Conservation (phyloP, 92 coral and sea anemone species). For the Anthopleura xanthogrammica region DNA sequence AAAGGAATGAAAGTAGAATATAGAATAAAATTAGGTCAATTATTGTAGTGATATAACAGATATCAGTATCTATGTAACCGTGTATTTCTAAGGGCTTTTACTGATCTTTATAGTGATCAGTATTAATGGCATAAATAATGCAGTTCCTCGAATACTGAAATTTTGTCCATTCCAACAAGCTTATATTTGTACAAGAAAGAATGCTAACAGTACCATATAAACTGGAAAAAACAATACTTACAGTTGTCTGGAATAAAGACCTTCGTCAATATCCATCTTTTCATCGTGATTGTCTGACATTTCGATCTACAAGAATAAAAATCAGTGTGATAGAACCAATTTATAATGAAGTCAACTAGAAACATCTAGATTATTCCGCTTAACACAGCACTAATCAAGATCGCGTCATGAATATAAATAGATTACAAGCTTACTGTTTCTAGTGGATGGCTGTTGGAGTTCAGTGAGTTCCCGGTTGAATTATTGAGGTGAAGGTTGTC, state of each 20-base stretch:
- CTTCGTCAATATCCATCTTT: conserved; percentile 95
- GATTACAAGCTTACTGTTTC: conserved; percentile 44
- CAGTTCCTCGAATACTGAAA: too few species aligned
- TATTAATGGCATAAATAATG: too few species aligned
- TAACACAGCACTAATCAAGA: not conserved
- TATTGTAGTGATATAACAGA: too few species aligned
- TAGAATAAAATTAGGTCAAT: too few species aligned
- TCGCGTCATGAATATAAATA: conserved; percentile 21
- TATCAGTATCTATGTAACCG: too few species aligned
- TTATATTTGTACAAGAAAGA: too few species aligned
- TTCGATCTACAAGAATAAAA: conserved; percentile 37
- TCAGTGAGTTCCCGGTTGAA: conserved; percentile 60
- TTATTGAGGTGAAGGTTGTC: conserved; percentile 53
- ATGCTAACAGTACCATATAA: too few species aligned
- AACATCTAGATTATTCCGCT: conserved; percentile 36
- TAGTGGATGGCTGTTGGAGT: conserved; percentile 75
- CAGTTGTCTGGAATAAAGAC: conserved; percentile 97
- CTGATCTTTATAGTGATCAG: too few species aligned
- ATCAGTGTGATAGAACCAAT: not conserved
- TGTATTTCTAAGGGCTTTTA: too few species aligned
- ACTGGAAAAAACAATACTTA: conserved; percentile 38
- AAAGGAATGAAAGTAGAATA: too few species aligned
- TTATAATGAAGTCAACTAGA: not conserved
- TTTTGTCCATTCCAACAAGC: too few species aligned
- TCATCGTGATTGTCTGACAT: conserved; percentile 61